Base-by-base conservation (phyloP, 2,888 invertebrate species). In the Hirtodrosophila alboralis region DNA sequence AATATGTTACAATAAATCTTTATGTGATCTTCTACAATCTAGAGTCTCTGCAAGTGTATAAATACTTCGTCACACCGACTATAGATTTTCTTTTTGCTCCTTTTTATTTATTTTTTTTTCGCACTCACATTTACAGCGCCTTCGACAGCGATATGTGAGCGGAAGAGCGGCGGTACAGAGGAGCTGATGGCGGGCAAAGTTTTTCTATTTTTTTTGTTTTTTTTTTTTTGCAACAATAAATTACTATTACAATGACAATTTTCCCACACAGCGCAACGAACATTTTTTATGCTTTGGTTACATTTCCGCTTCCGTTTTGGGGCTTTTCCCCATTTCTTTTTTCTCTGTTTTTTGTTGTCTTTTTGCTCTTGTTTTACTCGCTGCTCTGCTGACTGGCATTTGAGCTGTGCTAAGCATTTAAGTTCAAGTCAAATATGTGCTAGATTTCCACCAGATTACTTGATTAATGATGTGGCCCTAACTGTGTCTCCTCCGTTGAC, bases 191-290 rank as follows among this genome's bases (percentile, higher is more conserved):
- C n/a, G 48, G 65, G 51, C 54, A 60, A 78, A 75, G 49, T 49
- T 75, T 80, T 79, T 75, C 41, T n/a, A n/a, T n/a, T n/a, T n/a
- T n/a, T n/a, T n/a, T n/a, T n/a, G n/a, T n/a, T n/a, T n/a, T n/a
- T n/a, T n/a, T n/a, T n/a, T n/a, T n/a, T n/a, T n/a, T n/a, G n/a
- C 62, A 60, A 72, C 84, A 75, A 79, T 79, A 79, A 79, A 84
- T 79, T 84, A 79, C 84, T 71, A 79, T 84, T 84, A 77, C 78
- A 84, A 71, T 77, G 78, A 77, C 78, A 74, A 84, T 80, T 59
- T 43, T 47, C 33, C 54, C 70, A 34, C 33, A 18, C 21, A 51
- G 28, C n/a, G 26, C 30, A 47, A 13, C 23, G 51, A 57, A 31
- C 71, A 72, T 77, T 70, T 79, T 84, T 75, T 58, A 84, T 74